Evolutionary conservation across 2,888 invertebrate species (phyloP), one percentile per base, ranked within the genome.

Genomic region (Harpagoxenus sublaevis): DNA sequence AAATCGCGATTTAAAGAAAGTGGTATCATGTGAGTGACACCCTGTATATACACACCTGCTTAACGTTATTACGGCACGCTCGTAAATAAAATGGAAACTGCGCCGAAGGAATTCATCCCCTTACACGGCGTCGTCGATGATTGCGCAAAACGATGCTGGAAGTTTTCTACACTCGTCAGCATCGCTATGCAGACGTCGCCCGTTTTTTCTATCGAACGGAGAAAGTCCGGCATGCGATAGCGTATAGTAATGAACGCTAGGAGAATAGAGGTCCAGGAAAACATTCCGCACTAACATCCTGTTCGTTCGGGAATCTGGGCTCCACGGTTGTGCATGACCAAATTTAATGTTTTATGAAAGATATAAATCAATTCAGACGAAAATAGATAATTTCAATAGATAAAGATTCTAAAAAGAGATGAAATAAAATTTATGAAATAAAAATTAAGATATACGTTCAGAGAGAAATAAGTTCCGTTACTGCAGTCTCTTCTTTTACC

Each of bases 71-170:
- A 86, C 86, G 74, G 70, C 87, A 77, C 65, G 63, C 71, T 77
- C 70, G 84, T 78, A 84, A 90, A 91, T 90, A 84, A 90, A 91
- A 87, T 79, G 86, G 79, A 53, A 62, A 74, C 78, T 28, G 12
- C 86, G 71, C 60, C 79, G 83, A 87, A 89, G 89, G 90, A 88
- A 88, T 86, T 86, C 79, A 88, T 23, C 89, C 91, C 91, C 89
- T 90, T 89, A 92, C 86, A 89, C 84, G 90, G 88, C 55, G 28
- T 66, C 35, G 9, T 71, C 42, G 57, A 70, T 42, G 83, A 87
- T 89, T 89, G 78, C 89, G 89, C 77, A 89, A 89, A 89, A 42
- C 23, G 15, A 84, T 35, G 55, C 84, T 48, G 42, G 55, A 62
- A 79, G 35, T 15, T 31, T 62, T 62, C 62, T 75, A 60, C 60